These are phyloP conservation scores for Aphaenogaster floridana DNA, from an alignment of 1,140 invertebrate species.

Conservation along the genomic window DNA sequence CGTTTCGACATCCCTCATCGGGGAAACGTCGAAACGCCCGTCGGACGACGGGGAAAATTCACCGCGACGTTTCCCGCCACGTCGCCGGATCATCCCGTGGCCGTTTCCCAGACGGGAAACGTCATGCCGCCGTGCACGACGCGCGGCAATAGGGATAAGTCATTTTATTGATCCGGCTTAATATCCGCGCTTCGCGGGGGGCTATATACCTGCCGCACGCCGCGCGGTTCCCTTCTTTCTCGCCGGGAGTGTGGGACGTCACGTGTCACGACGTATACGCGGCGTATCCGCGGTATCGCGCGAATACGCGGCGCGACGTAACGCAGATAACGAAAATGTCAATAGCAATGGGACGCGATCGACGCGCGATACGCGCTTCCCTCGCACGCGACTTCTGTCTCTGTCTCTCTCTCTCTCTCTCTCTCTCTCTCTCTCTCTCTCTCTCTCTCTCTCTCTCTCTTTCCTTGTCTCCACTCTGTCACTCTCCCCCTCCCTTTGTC, in stretches of 20 bases:
- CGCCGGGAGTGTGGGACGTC: background rate
- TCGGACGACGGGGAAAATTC: background rate
- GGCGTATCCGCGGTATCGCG: background rate
- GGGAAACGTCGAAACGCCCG: background rate
- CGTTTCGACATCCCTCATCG: background rate
- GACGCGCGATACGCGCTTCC: slow-evolving; percentile 32
- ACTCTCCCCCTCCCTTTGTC: background rate
- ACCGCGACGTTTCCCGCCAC: background rate
- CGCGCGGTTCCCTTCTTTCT: background rate
- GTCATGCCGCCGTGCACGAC: slow-evolving; percentile 29
- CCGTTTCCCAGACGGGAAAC: slow-evolving; percentile 29
- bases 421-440: background rate
- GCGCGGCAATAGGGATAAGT: slow-evolving; percentile 57
- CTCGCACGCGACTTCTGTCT: background rate
- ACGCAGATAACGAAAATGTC: slow-evolving; percentile 60
- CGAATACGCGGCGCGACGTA: slow-evolving; percentile 34
- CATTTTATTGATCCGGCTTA: slow-evolving; percentile 64
- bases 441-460: background rate
- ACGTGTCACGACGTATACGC: background rate
- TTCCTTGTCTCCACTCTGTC: background rate
- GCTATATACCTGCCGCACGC: slow-evolving; percentile 23
- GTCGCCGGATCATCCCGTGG: slow-evolving; percentile 6
- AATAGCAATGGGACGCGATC: slow-evolving; percentile 47
- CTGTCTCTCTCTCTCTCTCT: background rate
- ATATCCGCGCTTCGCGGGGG: slow-evolving; percentile 32